Evolutionary conservation across 2,113 vertebrate species (phyloP).

Genomic region (Anoura caudifer): DNA sequence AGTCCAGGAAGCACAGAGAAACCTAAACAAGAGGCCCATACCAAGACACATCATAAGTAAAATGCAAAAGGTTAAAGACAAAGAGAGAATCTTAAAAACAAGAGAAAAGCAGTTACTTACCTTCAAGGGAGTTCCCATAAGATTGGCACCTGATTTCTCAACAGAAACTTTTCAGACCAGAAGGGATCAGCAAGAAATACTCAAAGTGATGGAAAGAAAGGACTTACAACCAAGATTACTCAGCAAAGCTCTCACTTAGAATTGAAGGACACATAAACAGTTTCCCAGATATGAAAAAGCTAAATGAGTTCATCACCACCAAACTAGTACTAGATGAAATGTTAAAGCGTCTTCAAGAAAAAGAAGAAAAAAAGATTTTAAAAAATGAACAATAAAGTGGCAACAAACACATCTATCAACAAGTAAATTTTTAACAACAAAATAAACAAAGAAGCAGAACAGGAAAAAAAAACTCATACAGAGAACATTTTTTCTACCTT

Average conservation of each 20-base stretch:
- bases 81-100: neutral
- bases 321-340: neutral
- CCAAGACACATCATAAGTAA: neutral
- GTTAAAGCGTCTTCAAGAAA: neutral
- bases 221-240: neutral
- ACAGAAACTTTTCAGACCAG: neutral
- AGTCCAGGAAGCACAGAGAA: neutral
- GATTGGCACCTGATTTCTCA: neutral
- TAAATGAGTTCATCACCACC: neutral
- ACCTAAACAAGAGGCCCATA: neutral
- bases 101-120: neutral
- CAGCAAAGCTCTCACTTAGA: neutral
- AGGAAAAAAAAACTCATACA: too few relatives aligned
- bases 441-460: too few relatives aligned
- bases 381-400: too few relatives aligned
- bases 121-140: neutral
- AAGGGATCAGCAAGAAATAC: neutral
- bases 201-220: neutral
- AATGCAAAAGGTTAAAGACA: neutral
- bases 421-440: too few relatives aligned
- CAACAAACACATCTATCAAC: too few relatives aligned
- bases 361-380: too few relatives aligned
- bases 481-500: too few relatives aligned
- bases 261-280: neutral
- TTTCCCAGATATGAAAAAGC: neutral